phyloP scores from a whole-genome alignment of 2,113 vertebrate genomes.

The Brienomyrus brachyistius region DNA sequence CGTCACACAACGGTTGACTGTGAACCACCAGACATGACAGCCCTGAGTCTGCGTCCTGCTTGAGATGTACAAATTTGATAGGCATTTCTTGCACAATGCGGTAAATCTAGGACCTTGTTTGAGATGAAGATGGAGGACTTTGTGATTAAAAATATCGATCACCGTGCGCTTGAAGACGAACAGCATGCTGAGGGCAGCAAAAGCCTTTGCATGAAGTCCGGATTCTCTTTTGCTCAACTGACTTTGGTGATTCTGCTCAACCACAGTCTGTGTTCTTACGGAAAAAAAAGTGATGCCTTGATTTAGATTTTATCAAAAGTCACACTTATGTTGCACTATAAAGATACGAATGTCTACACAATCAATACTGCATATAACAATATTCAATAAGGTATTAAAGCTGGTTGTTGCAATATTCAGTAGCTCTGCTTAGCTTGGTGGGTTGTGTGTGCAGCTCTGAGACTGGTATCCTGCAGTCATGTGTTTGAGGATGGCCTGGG shows the following conservation, averaged over 20 bases:
- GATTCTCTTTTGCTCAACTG: background rate
- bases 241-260: background rate
- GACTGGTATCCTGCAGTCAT: too few relatives aligned
- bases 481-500: too few relatives aligned
- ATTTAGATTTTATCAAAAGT: background rate
- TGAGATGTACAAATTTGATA: background rate
- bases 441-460: too few relatives aligned
- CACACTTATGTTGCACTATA: background rate
- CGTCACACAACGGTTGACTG: background rate
- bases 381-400: background rate
- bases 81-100: background rate
- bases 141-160: slow-evolving; percentile 12
- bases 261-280: background rate
- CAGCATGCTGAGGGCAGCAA: background rate
- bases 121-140: background rate
- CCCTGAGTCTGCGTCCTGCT: background rate
- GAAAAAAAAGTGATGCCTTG: background rate
- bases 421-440: too few relatives aligned
- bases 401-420: background rate
- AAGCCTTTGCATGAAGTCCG: background rate
- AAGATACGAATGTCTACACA: background rate
- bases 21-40: background rate
- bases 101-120: background rate
- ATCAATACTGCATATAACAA: background rate
- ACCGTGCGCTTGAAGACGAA: background rate